phyloP scores from a whole-genome alignment of 2,888 invertebrate genomes.

The Epiblema foenella region DNA sequence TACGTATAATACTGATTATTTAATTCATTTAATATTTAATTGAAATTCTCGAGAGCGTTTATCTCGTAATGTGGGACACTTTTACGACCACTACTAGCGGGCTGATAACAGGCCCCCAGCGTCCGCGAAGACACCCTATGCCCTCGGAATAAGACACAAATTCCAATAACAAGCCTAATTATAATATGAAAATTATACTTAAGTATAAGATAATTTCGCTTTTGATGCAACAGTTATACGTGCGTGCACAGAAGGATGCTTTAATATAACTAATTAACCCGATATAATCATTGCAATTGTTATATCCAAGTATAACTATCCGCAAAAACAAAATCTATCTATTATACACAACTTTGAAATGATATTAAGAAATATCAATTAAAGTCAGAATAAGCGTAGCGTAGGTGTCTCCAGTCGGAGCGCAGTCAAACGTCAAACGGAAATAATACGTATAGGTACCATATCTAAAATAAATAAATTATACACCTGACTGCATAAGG shows the following conservation, averaged over 20 bases:
- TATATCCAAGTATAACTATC: slow-evolving; percentile 40
- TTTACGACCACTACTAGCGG: slow-evolving; percentile 83
- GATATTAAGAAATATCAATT: slow-evolving; percentile 80
- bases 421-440: slow-evolving; percentile 53
- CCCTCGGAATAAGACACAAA: slow-evolving; percentile 73
- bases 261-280: slow-evolving; percentile 74
- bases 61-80: slow-evolving; percentile 84
- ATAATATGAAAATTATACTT: slow-evolving; percentile 81
- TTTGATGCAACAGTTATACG: slow-evolving; percentile 78
- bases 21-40: slow-evolving; percentile 85
- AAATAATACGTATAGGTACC: slow-evolving; percentile 51
- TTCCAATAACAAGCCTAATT: slow-evolving; percentile 71
- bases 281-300: slow-evolving; percentile 63
- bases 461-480: slow-evolving; percentile 69
- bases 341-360: slow-evolving; percentile 70
- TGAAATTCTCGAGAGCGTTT: slow-evolving; percentile 83
- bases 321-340: slow-evolving; percentile 35
- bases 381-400: slow-evolving; percentile 64
- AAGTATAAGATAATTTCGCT: slow-evolving; percentile 82
- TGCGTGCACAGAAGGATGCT: slow-evolving; percentile 67
- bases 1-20: slow-evolving; percentile 84
- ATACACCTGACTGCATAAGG: slow-evolving; percentile 72
- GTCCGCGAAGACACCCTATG: slow-evolving; percentile 76
- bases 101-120: slow-evolving; percentile 76
- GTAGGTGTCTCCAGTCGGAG: slow-evolving; percentile 55